These are phyloP conservation scores for Ceratothoa steindachneri DNA, from an alignment of 2,888 invertebrate genomes.

Conservation along the genomic window DNA sequence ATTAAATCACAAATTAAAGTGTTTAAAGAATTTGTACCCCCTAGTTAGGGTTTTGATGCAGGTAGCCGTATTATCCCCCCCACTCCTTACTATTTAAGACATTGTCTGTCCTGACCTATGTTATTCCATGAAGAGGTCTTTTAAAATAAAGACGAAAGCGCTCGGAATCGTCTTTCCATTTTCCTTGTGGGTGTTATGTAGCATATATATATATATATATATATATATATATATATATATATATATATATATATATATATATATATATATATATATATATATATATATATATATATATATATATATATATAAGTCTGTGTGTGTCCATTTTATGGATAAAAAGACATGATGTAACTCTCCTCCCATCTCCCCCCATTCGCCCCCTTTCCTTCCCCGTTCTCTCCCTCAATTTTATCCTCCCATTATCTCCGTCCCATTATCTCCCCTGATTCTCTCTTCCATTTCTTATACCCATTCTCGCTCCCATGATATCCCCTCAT, in stretches of 20 bases:
- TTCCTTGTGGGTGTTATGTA: too few relatives aligned
- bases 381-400: background rate
- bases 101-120: too few relatives aligned
- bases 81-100: too few relatives aligned
- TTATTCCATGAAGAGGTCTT: too few relatives aligned
- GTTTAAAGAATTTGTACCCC: too few relatives aligned
- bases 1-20: too few relatives aligned
- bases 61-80: too few relatives aligned
- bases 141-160: too few relatives aligned
- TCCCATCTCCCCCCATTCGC: background rate
- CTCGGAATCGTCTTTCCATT: too few relatives aligned
- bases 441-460: background rate
- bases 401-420: background rate
- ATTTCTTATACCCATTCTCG: background rate
- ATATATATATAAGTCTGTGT: background rate
- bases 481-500: too few relatives aligned
- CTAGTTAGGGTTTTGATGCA: too few relatives aligned
- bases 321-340: constrained; percentile 9
- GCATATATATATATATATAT: constrained; percentile 14
- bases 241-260: constrained; percentile 12
- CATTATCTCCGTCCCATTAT: background rate
- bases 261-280: background rate
- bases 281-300: constrained; percentile 10
- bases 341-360: background rate
- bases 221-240: constrained; percentile 12